Conservation (phyloP, 2,797 vertebrate genomes). For the Corythornis leucogaster region DNA sequence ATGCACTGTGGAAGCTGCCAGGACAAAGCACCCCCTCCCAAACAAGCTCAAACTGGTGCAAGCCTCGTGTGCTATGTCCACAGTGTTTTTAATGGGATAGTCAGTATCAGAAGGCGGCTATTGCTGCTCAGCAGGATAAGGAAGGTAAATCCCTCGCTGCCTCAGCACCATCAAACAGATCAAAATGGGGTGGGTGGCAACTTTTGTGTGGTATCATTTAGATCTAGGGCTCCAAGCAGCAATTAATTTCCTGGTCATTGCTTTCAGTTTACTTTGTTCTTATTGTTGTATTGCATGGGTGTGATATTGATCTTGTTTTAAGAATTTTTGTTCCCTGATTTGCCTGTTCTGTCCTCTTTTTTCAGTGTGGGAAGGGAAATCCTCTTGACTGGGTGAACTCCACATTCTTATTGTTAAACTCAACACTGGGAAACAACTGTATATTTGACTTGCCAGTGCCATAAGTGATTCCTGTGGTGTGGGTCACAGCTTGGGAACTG, state of each 20-base stretch:
- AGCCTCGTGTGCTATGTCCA: accelerated
- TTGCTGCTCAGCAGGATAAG: neutral
- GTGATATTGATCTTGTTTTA: neutral
- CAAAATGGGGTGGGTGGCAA: neutral
- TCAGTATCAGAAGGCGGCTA: neutral
- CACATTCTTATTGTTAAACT: neutral
- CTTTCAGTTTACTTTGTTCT: neutral
- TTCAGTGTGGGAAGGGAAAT: neutral
- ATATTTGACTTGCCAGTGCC: neutral
- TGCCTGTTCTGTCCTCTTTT: neutral
- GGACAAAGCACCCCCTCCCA: neutral
- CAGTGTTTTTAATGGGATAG: accelerated
- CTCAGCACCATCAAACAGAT: neutral
- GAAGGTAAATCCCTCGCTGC: neutral
- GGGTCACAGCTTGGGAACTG: neutral
- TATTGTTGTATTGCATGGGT: neutral
- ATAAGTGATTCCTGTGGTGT: neutral
- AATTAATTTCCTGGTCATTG: neutral
- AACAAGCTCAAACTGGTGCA: neutral
- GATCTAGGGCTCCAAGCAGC: neutral
- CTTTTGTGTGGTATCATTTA: neutral
- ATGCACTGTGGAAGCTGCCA: neutral
- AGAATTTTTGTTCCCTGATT: neutral
- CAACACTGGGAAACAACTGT: neutral
- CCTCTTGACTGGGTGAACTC: neutral